phyloP scores from a whole-genome alignment of 1,140 invertebrate genomes.

The Episyrphus balteatus region DNA sequence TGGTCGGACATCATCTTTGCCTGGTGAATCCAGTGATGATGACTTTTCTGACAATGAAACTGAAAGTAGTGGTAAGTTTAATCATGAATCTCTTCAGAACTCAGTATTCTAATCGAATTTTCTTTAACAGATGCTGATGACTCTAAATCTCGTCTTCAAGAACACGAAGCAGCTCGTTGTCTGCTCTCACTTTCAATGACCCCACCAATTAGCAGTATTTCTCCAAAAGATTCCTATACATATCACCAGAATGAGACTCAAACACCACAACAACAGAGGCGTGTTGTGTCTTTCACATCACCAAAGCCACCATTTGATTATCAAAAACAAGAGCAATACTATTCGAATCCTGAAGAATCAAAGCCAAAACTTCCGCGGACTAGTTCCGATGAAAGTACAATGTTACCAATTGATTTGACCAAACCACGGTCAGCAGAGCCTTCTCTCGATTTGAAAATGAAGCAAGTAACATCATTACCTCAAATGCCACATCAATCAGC shows the following conservation, averaged over 20 bases:
- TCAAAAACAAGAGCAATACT: conserved; percentile 36
- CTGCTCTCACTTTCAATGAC: conserved; percentile 62
- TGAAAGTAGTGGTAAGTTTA: conserved; percentile 48
- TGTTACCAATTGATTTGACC: conserved; percentile 28
- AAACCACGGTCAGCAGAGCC: conserved; percentile 18
- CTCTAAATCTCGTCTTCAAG: conserved; percentile 50
- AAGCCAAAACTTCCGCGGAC: conserved; percentile 18
- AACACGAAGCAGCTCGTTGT: conserved; percentile 81
- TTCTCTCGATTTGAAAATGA: too few relatives aligned
- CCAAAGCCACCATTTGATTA: conserved; percentile 35
- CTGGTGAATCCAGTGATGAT: conserved; percentile 48
- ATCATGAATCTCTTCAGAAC: not conserved
- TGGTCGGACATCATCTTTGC: conserved; percentile 37
- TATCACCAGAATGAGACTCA: conserved; percentile 7
- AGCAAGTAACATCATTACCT: not conserved
- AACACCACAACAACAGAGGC: conserved; percentile 15
- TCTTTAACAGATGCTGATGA: conserved; percentile 42
- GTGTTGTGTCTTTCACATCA: conserved; percentile 30
- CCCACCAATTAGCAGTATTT: conserved; percentile 27
- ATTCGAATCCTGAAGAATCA: conserved; percentile 33
- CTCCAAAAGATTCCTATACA: conserved; percentile 8
- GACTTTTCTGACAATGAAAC: conserved; percentile 58
- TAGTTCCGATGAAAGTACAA: conserved; percentile 12
- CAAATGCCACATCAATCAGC: conserved; percentile 17
- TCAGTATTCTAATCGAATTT: not conserved